Evolutionary conservation across 2,888 invertebrate genomes (phyloP), one percentile per base, ranked within the genome.

Genomic region (Crepidodera aurea): DNA sequence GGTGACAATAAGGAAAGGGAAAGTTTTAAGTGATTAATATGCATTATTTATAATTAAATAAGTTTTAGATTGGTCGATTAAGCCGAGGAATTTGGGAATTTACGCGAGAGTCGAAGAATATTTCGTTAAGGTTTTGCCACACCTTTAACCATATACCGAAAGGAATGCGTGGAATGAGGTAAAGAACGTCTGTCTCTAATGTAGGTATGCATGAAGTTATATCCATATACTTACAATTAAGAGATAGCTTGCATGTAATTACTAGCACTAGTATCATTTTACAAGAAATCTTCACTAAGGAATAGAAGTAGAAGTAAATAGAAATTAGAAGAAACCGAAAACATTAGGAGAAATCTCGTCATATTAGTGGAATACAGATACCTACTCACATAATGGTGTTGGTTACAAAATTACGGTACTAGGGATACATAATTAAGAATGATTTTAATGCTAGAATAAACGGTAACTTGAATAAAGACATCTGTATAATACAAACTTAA

Each of bases 151-250:
- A 73, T 72, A 70, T 69, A 72, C 61, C 48, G 68, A 72, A 60
- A 66, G 78, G 79, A 76, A 80, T 80, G 77, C 69, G 59, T 75
- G 68, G 79, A 78, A 80, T 79, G 78, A 69, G 68, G 67, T 69
- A 70, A 39, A 70, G 71, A 69, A 63, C 62, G 50, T 60, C 56
- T 55, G 64, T 61, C 59, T 58, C 48, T 42, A 46, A 62, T 39
- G 27, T 44, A 55, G 13, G 18, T 54, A 54, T 15, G 46, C 42
- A 48, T 60, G 50, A 42, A 54, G 25, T 29, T 58, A 27, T 32
- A 8, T 48, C 34, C 48, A 48, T 27, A 13, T 37, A 48, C 22
- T 39, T 27, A 15, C 16, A 54, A 34, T 19, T 54, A 13, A 53
- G n/a, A 25, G n/a, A 50, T 18, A 37, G 42, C 27, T 34, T 22